Percentiles rank a stretch among this genome's conserved stretches.
Conservation (phyloP, 2,888 invertebrate genomes). For the Nysson spinosus region DNA sequence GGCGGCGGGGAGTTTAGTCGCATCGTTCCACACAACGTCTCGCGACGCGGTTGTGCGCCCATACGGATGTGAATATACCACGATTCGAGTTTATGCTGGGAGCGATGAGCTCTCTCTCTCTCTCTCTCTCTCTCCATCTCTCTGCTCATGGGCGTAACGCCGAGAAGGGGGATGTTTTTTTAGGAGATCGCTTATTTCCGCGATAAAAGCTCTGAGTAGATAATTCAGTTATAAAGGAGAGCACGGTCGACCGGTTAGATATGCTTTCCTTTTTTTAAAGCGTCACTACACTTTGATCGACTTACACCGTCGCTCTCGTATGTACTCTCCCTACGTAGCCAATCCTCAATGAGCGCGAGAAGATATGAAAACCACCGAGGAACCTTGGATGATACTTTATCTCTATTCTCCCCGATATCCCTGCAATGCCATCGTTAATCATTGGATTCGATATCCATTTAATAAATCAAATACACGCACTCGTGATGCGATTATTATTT, state of each 20-base stretch:
- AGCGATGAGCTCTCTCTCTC: background rate
- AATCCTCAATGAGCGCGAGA: conserved; percentile 3
- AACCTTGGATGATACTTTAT: conserved; percentile 16
- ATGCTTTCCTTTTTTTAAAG: background rate
- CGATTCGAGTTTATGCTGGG: conserved; percentile 28
- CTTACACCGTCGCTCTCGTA: too few relatives aligned
- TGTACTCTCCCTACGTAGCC: background rate
- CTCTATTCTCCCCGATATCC: conserved; percentile 11
- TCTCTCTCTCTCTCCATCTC: background rate
- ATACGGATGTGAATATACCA: conserved; percentile 27
- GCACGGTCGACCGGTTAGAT: background rate
- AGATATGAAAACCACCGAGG: conserved; percentile 7
- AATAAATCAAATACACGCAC: conserved; percentile 6
- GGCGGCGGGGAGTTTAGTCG: conserved; percentile 30
- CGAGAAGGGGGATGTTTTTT: background rate
- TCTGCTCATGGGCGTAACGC: conserved; percentile 19
- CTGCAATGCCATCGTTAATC: conserved; percentile 6
- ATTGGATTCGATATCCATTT: background rate
- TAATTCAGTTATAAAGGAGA: too few relatives aligned
- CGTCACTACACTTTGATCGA: background rate
- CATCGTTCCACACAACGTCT: conserved; percentile 14
- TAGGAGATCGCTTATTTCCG: background rate
- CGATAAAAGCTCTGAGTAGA: too few relatives aligned
- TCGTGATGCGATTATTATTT: background rate
- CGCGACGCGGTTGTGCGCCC: conserved; percentile 11